Percentiles rank a stretch among this genome's conserved stretches.
These are phyloP conservation scores for Automeris io DNA, from an alignment of 2,888 invertebrate species.

Conservation along the genomic window DNA sequence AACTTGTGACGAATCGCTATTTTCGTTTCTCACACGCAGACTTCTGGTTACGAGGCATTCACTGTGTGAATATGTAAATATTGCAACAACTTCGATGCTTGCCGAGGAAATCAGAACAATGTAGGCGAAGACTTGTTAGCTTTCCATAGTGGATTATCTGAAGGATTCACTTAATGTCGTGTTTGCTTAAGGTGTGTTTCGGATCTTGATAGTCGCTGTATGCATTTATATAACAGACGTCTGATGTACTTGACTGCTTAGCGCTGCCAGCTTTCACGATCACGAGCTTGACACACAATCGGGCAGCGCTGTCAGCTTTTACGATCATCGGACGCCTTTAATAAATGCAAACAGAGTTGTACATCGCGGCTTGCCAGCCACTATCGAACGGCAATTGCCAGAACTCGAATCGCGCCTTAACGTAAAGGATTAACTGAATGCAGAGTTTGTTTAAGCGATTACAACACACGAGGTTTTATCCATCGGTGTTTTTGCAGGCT, in stretches of 20 bases:
- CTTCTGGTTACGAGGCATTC: conserved; percentile 61
- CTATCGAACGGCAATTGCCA: too few relatives aligned
- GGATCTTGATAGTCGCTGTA: too few relatives aligned
- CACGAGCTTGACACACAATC: too few relatives aligned
- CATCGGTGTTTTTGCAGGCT: conserved; percentile 46
- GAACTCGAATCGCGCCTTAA: too few relatives aligned
- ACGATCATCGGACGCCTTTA: too few relatives aligned
- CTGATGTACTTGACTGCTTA: too few relatives aligned
- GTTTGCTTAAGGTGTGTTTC: too few relatives aligned
- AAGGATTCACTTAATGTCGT: conserved; percentile 67
- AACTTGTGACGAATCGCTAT: conserved; percentile 73
- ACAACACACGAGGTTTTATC: conserved; percentile 37
- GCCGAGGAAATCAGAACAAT: conserved; percentile 63
- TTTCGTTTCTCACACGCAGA: conserved; percentile 59
- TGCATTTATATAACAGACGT: too few relatives aligned
- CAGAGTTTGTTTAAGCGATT: conserved; percentile 51
- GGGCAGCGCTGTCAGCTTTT: too few relatives aligned
- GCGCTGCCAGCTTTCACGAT: too few relatives aligned
- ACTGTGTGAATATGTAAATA: conserved; percentile 68
- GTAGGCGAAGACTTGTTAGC: conserved; percentile 67
- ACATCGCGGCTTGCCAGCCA: too few relatives aligned
- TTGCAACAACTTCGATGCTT: conserved; percentile 50
- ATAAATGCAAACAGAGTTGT: too few relatives aligned
- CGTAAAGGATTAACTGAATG: conserved; percentile 50
- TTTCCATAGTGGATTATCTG: conserved; percentile 67